These are phyloP conservation scores for Leptinotarsa juncta DNA, from an alignment of 2,888 invertebrate species.

Conservation along the genomic window DNA sequence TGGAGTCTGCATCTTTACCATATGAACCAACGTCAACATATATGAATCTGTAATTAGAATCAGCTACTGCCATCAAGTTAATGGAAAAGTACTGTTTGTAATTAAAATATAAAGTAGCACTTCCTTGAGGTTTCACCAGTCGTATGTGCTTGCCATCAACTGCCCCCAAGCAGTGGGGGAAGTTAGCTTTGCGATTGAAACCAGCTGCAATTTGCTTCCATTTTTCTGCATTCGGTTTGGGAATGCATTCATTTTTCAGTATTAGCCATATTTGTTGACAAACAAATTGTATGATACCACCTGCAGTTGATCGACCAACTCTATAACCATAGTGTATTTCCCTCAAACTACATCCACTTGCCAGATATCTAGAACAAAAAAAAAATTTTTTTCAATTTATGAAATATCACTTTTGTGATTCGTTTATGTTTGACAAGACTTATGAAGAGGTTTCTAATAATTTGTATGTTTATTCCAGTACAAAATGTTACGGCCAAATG, in stretches of 20 bases:
- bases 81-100: conserved; percentile 36
- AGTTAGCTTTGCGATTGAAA: conserved; percentile 24
- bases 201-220: conserved; percentile 24
- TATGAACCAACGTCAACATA: conserved; percentile 22
- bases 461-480: conserved; percentile 21
- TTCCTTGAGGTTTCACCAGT: conserved; percentile 23
- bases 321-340: conserved; percentile 28
- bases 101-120: conserved; percentile 30
- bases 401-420: conserved; percentile 15
- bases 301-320: conserved; percentile 28
- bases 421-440: conserved; percentile 19
- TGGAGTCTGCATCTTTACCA: conserved; percentile 24
- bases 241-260: conserved; percentile 26
- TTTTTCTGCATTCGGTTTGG: conserved; percentile 25
- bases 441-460: neutral
- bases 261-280: conserved; percentile 32
- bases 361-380: conserved; percentile 17
- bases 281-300: conserved; percentile 23
- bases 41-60: conserved; percentile 28
- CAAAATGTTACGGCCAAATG: conserved; percentile 23
- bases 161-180: neutral
- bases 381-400: conserved; percentile 9
- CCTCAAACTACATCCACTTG: neutral
- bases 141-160: conserved; percentile 30
- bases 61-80: conserved; percentile 46